These are phyloP conservation scores for Ctenodactylus gundi DNA, from an alignment of 2,113 vertebrate genomes.

Conservation along the genomic window DNA sequence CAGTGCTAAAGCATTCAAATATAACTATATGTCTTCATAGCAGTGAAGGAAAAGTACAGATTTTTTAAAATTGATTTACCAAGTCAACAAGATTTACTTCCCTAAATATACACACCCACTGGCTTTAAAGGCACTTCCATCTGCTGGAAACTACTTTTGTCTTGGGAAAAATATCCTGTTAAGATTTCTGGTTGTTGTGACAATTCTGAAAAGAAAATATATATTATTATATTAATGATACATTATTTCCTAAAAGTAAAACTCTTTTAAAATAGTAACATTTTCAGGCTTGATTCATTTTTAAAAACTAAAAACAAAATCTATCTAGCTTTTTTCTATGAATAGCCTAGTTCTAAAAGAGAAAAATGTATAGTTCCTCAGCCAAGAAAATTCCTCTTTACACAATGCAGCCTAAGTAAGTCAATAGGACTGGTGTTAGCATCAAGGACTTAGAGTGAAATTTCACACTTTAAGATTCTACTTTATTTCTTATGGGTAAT, in stretches of 20 bases:
- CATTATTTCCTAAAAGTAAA: neutral
- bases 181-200: conserved; percentile 80
- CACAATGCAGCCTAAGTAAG: neutral
- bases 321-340: neutral
- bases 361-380: neutral
- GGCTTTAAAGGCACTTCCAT: conserved; percentile 80
- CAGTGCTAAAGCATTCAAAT: neutral
- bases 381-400: neutral
- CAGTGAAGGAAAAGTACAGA: neutral
- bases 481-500: neutral
- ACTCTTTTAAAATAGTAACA: neutral
- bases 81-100: neutral
- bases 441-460: neutral
- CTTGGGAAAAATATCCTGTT: conserved; percentile 91
- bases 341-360: neutral
- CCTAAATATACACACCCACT: conserved; percentile 83
- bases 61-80: neutral
- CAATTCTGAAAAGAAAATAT: conserved; percentile 74
- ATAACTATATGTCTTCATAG: neutral
- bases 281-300: conserved; percentile 3
- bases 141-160: conserved; percentile 68
- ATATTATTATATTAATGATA: neutral
- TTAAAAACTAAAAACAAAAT: neutral
- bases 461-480: neutral
- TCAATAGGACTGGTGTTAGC: neutral